phyloP scores from a whole-genome alignment of 2,113 vertebrate species.

The Gasterosteus aculeatus region DNA sequence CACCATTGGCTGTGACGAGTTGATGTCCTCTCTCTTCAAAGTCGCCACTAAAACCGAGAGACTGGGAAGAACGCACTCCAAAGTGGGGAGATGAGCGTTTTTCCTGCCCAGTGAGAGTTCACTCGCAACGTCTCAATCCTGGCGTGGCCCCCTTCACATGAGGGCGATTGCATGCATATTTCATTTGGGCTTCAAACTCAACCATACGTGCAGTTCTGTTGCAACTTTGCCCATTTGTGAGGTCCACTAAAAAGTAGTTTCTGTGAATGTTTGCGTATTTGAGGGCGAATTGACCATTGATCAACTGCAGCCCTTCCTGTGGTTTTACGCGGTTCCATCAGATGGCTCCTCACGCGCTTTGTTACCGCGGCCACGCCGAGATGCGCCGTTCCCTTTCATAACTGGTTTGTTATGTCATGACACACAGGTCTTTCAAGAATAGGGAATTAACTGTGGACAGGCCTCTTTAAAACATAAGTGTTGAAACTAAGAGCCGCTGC shows the following conservation, averaged over 20 bases:
- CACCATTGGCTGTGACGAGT: conserved; percentile 65
- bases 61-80: conserved; percentile 43
- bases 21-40: conserved; percentile 70
- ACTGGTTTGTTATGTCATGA: not conserved
- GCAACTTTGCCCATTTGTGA: not conserved
- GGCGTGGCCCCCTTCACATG: not conserved
- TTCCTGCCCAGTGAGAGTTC: conserved; percentile 38
- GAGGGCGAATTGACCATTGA: conserved; percentile 59
- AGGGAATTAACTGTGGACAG: conserved; percentile 4
- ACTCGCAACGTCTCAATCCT: conserved; percentile 19
- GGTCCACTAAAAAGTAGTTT: conserved; percentile 6
- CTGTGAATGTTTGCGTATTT: conserved; percentile 47
- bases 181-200: conserved; percentile 37
- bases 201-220: conserved; percentile 2
- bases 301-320: conserved; percentile 70
- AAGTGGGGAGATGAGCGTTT: conserved; percentile 53
- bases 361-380: conserved; percentile 42
- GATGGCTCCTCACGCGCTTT: conserved; percentile 37
- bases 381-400: conserved; percentile 51
- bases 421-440: conserved; percentile 27
- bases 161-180: conserved; percentile 44
- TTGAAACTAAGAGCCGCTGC: not conserved
- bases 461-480: conserved; percentile 4
- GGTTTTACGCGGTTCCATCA: conserved; percentile 63
- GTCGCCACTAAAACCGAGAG: conserved; percentile 53